Conservation (phyloP, 2,797 vertebrate genomes). For the Philypnodon macrostomus region DNA sequence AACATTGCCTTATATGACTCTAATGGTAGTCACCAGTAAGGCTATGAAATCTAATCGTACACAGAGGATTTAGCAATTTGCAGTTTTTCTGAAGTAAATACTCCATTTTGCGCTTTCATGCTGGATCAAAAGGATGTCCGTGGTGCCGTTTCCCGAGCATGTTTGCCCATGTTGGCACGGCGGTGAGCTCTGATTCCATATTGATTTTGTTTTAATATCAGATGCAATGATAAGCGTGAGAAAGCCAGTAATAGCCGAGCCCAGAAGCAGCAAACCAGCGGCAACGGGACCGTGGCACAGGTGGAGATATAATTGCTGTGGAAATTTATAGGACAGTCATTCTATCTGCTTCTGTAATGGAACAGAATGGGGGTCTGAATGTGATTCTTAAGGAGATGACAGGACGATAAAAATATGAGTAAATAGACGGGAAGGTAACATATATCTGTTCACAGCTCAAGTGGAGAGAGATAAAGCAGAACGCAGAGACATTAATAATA, state of each 20-base stretch:
- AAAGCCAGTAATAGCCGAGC: slow-evolving; percentile 33
- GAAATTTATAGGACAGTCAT: slow-evolving; percentile 37
- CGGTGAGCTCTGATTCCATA: slow-evolving; percentile 30
- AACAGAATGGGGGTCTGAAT: slow-evolving; percentile 14
- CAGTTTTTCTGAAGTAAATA: slow-evolving; percentile 12
- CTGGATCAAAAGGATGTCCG: slow-evolving; percentile 6
- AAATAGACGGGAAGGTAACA: slow-evolving; percentile 44
- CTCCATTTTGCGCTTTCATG: slow-evolving; percentile 3
- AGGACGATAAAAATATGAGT: slow-evolving; percentile 35
- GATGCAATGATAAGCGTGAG: slow-evolving; percentile 36
- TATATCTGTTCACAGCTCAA: slow-evolving; percentile 54
- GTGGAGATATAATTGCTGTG: slow-evolving; percentile 41
- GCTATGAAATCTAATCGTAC: slow-evolving; percentile 2
- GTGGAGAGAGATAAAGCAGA: slow-evolving; percentile 50
- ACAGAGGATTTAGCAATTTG: slow-evolving; percentile 3
- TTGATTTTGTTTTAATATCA: slow-evolving; percentile 42
- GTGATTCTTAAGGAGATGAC: slow-evolving; percentile 30
- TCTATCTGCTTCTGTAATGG: slow-evolving; percentile 25
- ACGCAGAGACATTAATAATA: slow-evolving; percentile 54
- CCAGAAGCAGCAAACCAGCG: slow-evolving; percentile 25
- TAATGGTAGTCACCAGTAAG: neutral
- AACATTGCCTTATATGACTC: neutral
- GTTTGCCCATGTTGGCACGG: slow-evolving; percentile 5
- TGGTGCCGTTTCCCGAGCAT: slow-evolving; percentile 6
- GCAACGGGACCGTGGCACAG: slow-evolving; percentile 27